Evolutionary conservation across 1,140 invertebrate species (phyloP), one percentile per base, ranked within the genome.

Genomic region (Battus philenor): DNA sequence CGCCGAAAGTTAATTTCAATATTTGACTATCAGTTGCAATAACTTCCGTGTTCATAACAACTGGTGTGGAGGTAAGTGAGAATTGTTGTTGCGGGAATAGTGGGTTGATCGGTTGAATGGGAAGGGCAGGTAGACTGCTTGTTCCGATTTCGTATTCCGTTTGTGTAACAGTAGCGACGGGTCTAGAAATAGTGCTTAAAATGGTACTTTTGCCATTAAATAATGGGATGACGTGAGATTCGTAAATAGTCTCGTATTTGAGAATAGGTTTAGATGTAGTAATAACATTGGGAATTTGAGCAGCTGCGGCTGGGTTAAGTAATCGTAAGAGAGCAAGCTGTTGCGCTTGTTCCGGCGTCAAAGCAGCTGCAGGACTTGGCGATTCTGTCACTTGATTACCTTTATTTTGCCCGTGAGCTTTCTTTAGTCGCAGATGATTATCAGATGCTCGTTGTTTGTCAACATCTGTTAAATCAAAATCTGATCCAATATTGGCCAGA

Each of bases 1-100:
- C 95, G 2, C 94, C 94, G 69, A 97, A 96, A 1, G 94, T 95
- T 7, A 97, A 80, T 68, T 95, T 95, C 10, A 96, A 76, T 10
- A 96, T 87, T 77, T 94, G 93, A 31, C 93, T 94, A 18, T 94
- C 91, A 0, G 94, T 95, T 36, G 92, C 87, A 1, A 93, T 95
- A 2, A 95, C 89, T 54, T 94, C 83, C 0, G 93, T 95, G 57
- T 93, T 93, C 29, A 93, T 90, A 0, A 95, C 88, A 8, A 95
- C 86, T 0, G 94, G 93, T 0, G 93, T 93, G n/a, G 93, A 94
- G 2, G 93, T 95, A 4, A 95, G 79, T 7, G 92, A 90, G 58
- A 92, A 93, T 50, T 94, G 93, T 16, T 90, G 91, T 53, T 91
- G 84, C 45, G 80, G 89, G 61, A 86, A 88, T 6, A 88, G 78